Conservation (phyloP, 2,888 invertebrate species). For the Dolichopus griseipennis region DNA sequence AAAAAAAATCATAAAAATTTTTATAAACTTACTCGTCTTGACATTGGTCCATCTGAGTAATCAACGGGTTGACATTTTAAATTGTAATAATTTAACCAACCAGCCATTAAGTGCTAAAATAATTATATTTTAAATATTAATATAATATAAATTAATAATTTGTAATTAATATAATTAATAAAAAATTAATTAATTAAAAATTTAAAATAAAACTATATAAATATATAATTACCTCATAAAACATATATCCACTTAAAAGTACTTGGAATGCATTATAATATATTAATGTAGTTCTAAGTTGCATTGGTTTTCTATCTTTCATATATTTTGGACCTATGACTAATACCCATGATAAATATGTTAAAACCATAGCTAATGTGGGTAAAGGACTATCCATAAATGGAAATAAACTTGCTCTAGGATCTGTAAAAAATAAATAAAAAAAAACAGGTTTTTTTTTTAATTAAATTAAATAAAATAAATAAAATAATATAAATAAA, state of each 20-base stretch:
- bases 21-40: constrained; percentile 67
- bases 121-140: not conserved
- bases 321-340: constrained; percentile 76
- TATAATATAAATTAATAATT: not conserved
- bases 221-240: constrained; percentile 77
- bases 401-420: constrained; percentile 76
- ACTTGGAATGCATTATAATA: constrained; percentile 88
- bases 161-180: not conserved
- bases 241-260: constrained; percentile 74
- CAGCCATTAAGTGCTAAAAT: constrained; percentile 74
- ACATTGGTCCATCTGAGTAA: constrained; percentile 75
- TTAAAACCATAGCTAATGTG: constrained; percentile 65
- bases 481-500: not conserved
- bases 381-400: constrained; percentile 77
- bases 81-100: constrained; percentile 89
- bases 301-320: constrained; percentile 78
- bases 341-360: constrained; percentile 70
- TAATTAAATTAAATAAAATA: no score
- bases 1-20: no score
- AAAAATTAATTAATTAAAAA: not conserved
- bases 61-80: constrained; percentile 89
- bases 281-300: constrained; percentile 68
- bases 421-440: constrained; percentile 52
- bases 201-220: no score
- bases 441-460: no score